phyloP scores from a whole-genome alignment of 1,140 invertebrate species.

The Drosophila ambigua region DNA sequence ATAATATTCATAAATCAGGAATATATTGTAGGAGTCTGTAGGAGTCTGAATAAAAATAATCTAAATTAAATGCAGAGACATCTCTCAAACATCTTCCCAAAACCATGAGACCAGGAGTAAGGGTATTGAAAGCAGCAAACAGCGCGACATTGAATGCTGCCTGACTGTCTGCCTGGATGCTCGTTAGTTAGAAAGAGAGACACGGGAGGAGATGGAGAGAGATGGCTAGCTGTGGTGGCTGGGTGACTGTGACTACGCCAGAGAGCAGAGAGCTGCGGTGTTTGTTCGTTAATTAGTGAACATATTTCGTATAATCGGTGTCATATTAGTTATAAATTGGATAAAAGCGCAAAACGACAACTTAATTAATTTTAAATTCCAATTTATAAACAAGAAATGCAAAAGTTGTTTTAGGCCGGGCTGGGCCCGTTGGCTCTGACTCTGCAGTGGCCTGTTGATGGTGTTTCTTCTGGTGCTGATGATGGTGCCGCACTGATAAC shows the following conservation, averaged over 20 bases:
- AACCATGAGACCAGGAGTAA: background rate
- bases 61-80: background rate
- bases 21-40: too few relatives aligned
- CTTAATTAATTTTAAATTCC: slow-evolving; percentile 84
- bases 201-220: background rate
- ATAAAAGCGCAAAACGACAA: slow-evolving; percentile 84
- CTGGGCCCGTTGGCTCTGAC: background rate
- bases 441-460: slow-evolving; percentile 7
- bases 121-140: slow-evolving; percentile 18
- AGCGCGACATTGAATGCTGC: slow-evolving; percentile 49
- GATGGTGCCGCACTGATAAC: slow-evolving; percentile 70
- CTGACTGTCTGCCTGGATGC: slow-evolving; percentile 65
- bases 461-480: slow-evolving; percentile 17
- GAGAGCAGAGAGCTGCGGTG: slow-evolving; percentile 60
- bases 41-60: background rate
- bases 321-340: slow-evolving; percentile 84
- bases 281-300: slow-evolving; percentile 84
- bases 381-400: slow-evolving; percentile 74
- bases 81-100: too few relatives aligned
- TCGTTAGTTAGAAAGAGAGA: slow-evolving; percentile 45
- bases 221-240: background rate
- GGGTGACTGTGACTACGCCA: slow-evolving; percentile 7
- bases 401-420: slow-evolving; percentile 4
- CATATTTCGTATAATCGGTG: slow-evolving; percentile 84
- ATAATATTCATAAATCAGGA: too few relatives aligned